phyloP scores from a whole-genome alignment of 2,797 vertebrate species.

The Falco biarmicus region DNA sequence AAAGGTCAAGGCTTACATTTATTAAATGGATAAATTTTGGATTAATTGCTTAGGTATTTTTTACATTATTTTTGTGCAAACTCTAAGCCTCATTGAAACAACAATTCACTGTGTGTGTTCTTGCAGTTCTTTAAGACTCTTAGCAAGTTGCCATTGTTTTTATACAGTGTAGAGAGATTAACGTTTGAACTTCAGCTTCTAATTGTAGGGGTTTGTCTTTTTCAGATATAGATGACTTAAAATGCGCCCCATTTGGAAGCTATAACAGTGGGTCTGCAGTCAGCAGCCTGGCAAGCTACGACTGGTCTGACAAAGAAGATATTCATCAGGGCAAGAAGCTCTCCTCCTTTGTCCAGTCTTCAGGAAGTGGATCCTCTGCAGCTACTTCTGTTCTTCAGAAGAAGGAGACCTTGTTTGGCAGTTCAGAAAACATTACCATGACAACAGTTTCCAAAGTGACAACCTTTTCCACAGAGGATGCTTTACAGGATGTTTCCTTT shows the following conservation, averaged over 20 bases:
- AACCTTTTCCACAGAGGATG: slow-evolving; percentile 81
- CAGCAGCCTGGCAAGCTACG: slow-evolving; percentile 86
- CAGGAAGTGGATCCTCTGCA: slow-evolving; percentile 76
- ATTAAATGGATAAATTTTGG: not conserved
- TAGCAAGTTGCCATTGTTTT: not conserved
- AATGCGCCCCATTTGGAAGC: slow-evolving; percentile 90
- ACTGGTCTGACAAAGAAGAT: slow-evolving; percentile 92
- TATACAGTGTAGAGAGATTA: not conserved
- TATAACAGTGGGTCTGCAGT: slow-evolving; percentile 77
- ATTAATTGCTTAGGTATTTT: not conserved
- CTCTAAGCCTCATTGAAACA: not conserved
- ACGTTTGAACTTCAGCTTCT: slow-evolving; percentile 23
- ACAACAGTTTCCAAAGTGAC: slow-evolving; percentile 82
- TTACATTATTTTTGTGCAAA: not conserved
- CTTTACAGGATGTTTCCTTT: slow-evolving; percentile 77
- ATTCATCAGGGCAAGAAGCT: slow-evolving; percentile 80
- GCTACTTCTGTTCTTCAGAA: slow-evolving; percentile 82
- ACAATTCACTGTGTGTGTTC: not conserved
- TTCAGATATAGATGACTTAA: slow-evolving; percentile 93
- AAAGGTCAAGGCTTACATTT: not conserved
- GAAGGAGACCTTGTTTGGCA: slow-evolving; percentile 89
- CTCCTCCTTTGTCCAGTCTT: slow-evolving; percentile 66
- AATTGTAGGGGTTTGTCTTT: slow-evolving; percentile 73
- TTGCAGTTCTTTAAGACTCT: not conserved
- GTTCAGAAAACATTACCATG: slow-evolving; percentile 87